phyloP scores from a whole-genome alignment of 2,797 vertebrate genomes.

The Microhierax caerulescens region DNA sequence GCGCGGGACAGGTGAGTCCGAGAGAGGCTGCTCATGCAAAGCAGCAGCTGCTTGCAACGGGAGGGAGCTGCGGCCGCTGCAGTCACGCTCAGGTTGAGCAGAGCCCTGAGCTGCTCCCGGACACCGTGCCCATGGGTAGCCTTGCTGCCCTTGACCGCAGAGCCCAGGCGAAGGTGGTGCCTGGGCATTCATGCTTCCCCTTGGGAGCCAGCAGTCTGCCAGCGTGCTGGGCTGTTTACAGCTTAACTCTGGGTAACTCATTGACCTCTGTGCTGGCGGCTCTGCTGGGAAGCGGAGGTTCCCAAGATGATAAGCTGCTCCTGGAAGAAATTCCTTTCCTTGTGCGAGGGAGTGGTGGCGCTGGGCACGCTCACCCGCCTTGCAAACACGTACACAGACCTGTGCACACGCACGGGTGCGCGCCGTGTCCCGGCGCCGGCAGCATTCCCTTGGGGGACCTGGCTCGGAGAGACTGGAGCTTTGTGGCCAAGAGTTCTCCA shows the following conservation, averaged over 20 bases:
- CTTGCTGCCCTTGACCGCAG: background rate
- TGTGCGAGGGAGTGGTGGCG: background rate
- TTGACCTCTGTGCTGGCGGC: conserved; percentile 15
- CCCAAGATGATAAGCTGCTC: conserved; percentile 45
- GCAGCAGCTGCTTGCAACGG: background rate
- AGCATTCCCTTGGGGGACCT: background rate
- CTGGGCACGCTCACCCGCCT: background rate
- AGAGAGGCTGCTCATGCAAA: background rate
- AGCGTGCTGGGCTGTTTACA: background rate
- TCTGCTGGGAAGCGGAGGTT: conserved; percentile 58
- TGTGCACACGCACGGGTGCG: fast-evolving
- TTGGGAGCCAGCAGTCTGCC: background rate
- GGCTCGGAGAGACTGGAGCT: background rate
- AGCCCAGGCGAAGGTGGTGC: background rate
- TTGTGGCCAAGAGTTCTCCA: background rate
- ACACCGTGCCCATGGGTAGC: background rate
- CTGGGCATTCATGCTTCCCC: background rate
- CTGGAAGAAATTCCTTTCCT: conserved; percentile 28
- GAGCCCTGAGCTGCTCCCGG: background rate
- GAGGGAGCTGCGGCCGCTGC: fast-evolving
- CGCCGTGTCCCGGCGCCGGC: background rate
- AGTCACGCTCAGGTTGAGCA: background rate
- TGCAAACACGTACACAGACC: background rate
- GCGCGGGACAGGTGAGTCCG: background rate
- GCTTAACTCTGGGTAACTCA: background rate